phyloP scores from a whole-genome alignment of 1,140 invertebrate genomes.

The Fopius arisanus region DNA sequence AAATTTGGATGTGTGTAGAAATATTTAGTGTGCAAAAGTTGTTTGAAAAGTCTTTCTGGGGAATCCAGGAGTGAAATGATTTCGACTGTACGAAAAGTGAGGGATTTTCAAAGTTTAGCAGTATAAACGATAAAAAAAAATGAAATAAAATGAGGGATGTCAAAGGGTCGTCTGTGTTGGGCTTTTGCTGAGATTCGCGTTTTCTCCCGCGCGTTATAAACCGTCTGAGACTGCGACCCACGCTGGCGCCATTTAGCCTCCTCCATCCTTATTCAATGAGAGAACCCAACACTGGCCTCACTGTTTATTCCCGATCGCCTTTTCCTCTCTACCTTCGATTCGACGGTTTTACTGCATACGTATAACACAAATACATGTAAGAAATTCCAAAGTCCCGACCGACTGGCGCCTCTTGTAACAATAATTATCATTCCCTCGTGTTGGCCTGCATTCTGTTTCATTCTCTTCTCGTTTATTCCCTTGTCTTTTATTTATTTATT shows the following conservation, averaged over 20 bases:
- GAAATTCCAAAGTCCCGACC: conserved; percentile 30
- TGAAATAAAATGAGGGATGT: conserved; percentile 34
- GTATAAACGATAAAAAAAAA: too few species aligned
- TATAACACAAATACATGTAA: conserved; percentile 11
- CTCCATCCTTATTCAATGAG: conserved; percentile 32
- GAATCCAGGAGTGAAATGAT: too few species aligned
- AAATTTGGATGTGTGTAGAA: too few species aligned
- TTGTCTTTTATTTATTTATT: neutral
- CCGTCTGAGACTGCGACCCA: conserved; percentile 48
- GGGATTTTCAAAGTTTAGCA: neutral
- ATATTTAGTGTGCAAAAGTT: too few species aligned
- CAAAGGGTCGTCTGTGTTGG: conserved; percentile 51
- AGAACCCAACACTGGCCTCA: conserved; percentile 8
- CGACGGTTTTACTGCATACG: conserved; percentile 4
- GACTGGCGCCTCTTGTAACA: conserved; percentile 56
- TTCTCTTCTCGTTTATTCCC: conserved; percentile 17
- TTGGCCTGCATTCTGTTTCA: conserved; percentile 37
- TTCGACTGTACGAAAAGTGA: neutral
- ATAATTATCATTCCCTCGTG: conserved; percentile 55
- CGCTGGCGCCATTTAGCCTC: conserved; percentile 57
- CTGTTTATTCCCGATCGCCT: conserved; percentile 13
- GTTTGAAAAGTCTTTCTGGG: too few species aligned
- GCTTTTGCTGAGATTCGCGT: neutral
- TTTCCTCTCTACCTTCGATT: conserved; percentile 24
- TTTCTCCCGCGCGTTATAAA: conserved; percentile 32